Base-by-base conservation (phyloP, 2,888 invertebrate genomes). In the Micropterix aruncella region DNA sequence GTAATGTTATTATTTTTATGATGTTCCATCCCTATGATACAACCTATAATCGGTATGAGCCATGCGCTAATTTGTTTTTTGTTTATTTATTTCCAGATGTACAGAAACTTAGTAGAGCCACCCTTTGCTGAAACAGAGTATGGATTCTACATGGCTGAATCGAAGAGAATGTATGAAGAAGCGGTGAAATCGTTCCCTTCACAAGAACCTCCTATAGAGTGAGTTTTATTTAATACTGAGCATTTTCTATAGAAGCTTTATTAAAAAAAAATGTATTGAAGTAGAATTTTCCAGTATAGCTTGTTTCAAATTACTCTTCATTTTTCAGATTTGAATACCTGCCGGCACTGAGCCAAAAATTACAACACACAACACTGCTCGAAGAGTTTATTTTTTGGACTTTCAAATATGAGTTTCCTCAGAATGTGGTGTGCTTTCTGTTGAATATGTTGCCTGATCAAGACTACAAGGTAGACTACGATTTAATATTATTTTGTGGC, bases 321-420 rank as follows among this genome's bases (percentile, higher is more conserved):
- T 3, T 9, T 65, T 59, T 73, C 83, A 52, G 84, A 79, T 89
- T 87, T 58, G 81, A 83, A 55, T 80, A 89, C 61, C 77, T 87
- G 55, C 82, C 85, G 1, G 85, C 88, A 1, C 62, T 91, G 44
- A 83, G 86, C 56, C 82, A 84, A 52, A 77, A 80, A 19, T 68
- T 93, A 37, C 76, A 80, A 19, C 92, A 94, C 64, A 79, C 77
- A 53, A 91, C 89, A 0, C 78, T 94, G 50, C 71, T 94, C 16
- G 95, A 96, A 62, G 97, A 97, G 70, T 77, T 97, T 52, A 89
- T 96, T 53, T 96, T 97, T 70, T 97, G 97, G 96, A 93, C 92
- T 16, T 92, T 96, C 48, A 90, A 90, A 60, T 93, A 88, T 63
- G 94, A 96, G 65, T 97, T 96, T 68, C 96, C 96, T 1, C 94